Evolutionary conservation across 2,797 vertebrate species (phyloP), one percentile per base, ranked within the genome.

Genomic region (Poecilia gillii): DNA sequence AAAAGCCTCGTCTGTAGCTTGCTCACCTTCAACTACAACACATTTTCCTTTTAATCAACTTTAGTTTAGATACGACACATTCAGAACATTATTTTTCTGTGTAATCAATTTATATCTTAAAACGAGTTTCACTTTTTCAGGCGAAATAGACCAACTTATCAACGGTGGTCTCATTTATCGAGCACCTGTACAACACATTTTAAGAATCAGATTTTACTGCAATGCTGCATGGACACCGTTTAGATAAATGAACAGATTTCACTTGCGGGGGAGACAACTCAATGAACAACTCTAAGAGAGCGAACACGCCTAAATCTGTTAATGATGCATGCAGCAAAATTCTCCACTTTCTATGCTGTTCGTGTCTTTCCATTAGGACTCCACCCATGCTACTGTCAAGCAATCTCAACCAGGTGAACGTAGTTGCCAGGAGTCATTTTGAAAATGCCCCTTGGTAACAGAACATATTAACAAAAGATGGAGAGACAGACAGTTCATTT

Each of bases 401-500:
- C 33, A 68, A 68, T 68, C 64, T 68, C 39, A 71, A 45, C 68
- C 68, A 43, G 73, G 72, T 73, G 72, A 73, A 39, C 11, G 11
- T 36, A 51, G 9, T 53, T 51, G 47, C 47, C 72, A 39, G 31
- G 18, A 73, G 28, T 49, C 31, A 4, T 53, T 33, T 49, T 36
- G 39, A 49, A 76, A 76, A 64, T 49, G 55, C 45, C 55, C 66
- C 18, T 13, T 57, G 55, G 68, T 81, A 49, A 73, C 74, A 76
- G 6, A n/a, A 68, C 49, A 76, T 68, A 73, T 51, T 23, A 72
- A 71, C 36, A 39, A 20, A 41, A 51, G 47, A 73, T 64, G 80
- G 59, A 77, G 59, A 71, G 83, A 46, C 53, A 77, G 70, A 0
- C 28, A 1, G 47, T 80, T 85, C 78, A 79, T 87, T 79, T 84